A percentile compares a stretch with the other conserved stretches of the same genome.
phyloP scores from a whole-genome alignment of 1,140 invertebrate genomes.

The Caenorhabditis latens region DNA sequence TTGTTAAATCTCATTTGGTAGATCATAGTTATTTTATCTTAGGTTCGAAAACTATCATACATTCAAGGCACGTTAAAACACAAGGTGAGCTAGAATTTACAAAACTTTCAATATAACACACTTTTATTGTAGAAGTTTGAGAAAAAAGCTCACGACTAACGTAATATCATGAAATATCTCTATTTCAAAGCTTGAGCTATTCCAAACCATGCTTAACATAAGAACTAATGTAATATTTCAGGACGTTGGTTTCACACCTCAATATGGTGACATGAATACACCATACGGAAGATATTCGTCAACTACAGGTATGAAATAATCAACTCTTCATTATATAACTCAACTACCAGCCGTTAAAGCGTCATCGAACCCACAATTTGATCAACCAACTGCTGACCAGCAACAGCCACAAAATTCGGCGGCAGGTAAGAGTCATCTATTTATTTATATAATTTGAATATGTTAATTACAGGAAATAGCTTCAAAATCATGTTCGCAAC shows the following conservation, averaged over 20 bases:
- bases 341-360: constrained; percentile 49
- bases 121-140: not conserved
- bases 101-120: not conserved
- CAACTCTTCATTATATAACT: not conserved
- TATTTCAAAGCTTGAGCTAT: constrained; percentile 46
- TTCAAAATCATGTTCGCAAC: not conserved
- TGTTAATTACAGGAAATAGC: not conserved
- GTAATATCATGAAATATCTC: not conserved
- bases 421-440: not conserved
- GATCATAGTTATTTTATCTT: constrained; percentile 30
- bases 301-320: constrained; percentile 41
- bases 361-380: constrained; percentile 53
- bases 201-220: not conserved
- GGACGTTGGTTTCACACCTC: constrained; percentile 52
- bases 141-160: constrained; percentile 40
- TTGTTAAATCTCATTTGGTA: not conserved
- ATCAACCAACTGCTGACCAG: constrained; percentile 25
- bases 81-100: constrained; percentile 31
- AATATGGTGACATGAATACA: constrained; percentile 58
- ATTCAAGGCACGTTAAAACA: constrained; percentile 46
- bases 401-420: constrained; percentile 21
- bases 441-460: no score
- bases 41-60: constrained; percentile 49
- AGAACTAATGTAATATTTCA: not conserved
- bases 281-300: constrained; percentile 54